Evolutionary conservation across 2,797 vertebrate species (phyloP), one percentile per base, ranked within the genome.

Genomic region (Gephyroberyx darwinii): DNA sequence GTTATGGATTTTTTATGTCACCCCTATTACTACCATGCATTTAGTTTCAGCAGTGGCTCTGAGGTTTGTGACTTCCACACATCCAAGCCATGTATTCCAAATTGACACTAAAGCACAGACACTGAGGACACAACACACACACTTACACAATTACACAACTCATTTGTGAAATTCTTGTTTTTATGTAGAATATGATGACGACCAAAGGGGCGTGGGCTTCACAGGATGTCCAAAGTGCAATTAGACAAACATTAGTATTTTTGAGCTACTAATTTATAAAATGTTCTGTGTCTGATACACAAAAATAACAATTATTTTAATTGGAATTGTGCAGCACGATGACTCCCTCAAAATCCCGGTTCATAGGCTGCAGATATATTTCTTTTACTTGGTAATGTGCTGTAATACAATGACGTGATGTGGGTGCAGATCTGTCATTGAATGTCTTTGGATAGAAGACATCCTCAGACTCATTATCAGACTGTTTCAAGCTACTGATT

Each of bases 401-500:
- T 52, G 20, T 22, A 52, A 22, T 10, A 13, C 22, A 22, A 31
- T 5, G 26, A n/a, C 54, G 39, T 17, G 53, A 54, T 62, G 78
- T 80, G 74, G 50, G 71, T 53, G 77, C 62, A 71, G 81, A 66
- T 85, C 82, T 89, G 88, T 76, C 80, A 77, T 73, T 39, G 72
- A 90, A 87, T 87, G 84, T 84, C 80, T 84, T 65, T 71, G 77
- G 71, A 79, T 83, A 86, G 90, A 86, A 86, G 90, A 86, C 89
- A 89, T 83, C 83, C 69, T 81, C 65, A 10, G 77, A 84, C 70
- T 86, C 80, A 85, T 86, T 88, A 86, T 84, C 71, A 85, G 84
- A 88, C 80, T 83, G 92, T 92, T 93, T 92, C 26, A 26, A 93
- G 90, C 93, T 87, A 81, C 93, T 83, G 94, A 94, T 26, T 26